phyloP scores from a whole-genome alignment of 2,113 vertebrate genomes.

The Oriolus oriolus region DNA sequence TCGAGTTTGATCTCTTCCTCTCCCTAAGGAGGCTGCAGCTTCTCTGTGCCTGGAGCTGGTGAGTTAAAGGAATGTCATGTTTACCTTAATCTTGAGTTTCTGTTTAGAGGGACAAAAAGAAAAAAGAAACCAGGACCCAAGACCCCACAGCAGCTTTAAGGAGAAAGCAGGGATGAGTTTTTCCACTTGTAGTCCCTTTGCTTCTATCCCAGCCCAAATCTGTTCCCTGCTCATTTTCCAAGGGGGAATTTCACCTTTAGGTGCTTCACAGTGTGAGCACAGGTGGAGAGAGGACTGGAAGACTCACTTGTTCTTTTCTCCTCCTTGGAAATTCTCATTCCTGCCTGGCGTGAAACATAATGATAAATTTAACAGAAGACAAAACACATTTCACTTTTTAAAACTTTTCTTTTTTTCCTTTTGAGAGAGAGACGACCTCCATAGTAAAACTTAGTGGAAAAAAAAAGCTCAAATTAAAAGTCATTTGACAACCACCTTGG shows the following conservation, averaged over 20 bases:
- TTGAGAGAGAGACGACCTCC: neutral
- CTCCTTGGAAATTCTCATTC: neutral
- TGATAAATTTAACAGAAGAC: neutral
- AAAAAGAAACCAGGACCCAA: neutral
- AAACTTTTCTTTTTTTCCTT: neutral
- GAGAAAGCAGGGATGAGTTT: neutral
- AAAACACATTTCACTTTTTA: conserved; percentile 7
- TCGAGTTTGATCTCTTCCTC: neutral
- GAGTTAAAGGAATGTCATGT: neutral
- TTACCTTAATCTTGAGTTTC: neutral
- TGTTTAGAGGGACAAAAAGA: neutral
- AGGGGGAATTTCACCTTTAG: neutral
- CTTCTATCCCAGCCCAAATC: neutral
- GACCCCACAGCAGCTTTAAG: neutral
- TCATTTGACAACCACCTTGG: neutral
- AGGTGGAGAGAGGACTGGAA: neutral
- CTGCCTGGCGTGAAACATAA: neutral
- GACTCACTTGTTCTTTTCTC: neutral
- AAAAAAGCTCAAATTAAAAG: neutral
- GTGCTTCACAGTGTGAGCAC: neutral
- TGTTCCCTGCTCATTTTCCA: neutral
- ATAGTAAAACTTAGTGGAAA: neutral
- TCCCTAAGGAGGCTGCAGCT: neutral
- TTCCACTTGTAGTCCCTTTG: neutral
- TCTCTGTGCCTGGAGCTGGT: neutral